These are phyloP conservation scores for Lepeophtheirus salmonis DNA, from an alignment of 1,140 invertebrate genomes.

Conservation along the genomic window DNA sequence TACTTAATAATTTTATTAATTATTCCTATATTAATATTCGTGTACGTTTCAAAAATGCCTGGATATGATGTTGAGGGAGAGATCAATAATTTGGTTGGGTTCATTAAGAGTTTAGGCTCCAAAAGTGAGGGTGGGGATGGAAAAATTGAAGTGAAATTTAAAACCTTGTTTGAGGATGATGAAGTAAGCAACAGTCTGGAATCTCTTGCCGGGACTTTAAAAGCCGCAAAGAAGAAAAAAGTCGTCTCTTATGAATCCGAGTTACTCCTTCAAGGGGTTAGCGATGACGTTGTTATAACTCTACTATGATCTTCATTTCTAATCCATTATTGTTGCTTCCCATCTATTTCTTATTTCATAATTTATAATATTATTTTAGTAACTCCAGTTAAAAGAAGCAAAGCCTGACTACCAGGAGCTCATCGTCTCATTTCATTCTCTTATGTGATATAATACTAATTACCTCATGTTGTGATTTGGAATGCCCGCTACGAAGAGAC, in stretches of 20 bases:
- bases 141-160: not conserved
- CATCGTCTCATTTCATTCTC: not conserved
- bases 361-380: no score
- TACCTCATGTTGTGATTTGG: slow-evolving; percentile 31
- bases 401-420: not conserved
- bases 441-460: not conserved
- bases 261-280: slow-evolving; percentile 6
- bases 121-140: not conserved
- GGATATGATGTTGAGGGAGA: not conserved
- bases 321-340: not conserved
- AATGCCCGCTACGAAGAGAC: slow-evolving; percentile 25
- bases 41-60: not conserved
- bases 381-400: no score
- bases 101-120: not conserved
- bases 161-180: slow-evolving; percentile 8
- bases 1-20: no score
- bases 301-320: not conserved
- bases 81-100: not conserved
- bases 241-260: slow-evolving; percentile 3
- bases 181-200: not conserved
- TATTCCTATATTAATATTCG: no score
- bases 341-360: no score
- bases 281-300: slow-evolving; percentile 1
- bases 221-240: slow-evolving; percentile 11
- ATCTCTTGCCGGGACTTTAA: slow-evolving; percentile 1